phyloP scores from a whole-genome alignment of 2,888 invertebrate genomes.

The Malthinus flaveolus region DNA sequence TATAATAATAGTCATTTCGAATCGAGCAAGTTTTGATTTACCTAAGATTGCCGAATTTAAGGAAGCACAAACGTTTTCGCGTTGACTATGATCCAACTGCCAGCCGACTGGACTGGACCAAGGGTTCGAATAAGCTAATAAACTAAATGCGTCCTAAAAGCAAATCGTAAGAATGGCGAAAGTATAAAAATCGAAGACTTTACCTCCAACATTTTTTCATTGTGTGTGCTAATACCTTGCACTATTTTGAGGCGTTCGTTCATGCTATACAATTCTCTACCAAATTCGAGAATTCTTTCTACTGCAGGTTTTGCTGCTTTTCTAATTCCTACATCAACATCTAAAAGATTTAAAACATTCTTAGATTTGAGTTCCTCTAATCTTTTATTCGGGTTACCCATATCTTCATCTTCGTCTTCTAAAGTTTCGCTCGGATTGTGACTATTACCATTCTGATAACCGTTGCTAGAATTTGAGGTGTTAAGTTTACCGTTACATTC shows the following conservation, averaged over 20 bases:
- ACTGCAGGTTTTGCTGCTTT: conserved; percentile 74
- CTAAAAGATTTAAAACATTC: conserved; percentile 44
- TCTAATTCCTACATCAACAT: conserved; percentile 51
- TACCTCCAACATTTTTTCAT: conserved; percentile 92
- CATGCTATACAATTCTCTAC: conserved; percentile 90
- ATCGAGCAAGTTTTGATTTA: conserved; percentile 51
- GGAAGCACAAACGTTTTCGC: conserved; percentile 93
- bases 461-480: conserved; percentile 53
- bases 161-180: conserved; percentile 28
- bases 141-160: conserved; percentile 91
- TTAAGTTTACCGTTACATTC: conserved; percentile 41
- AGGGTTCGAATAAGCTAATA: conserved; percentile 96
- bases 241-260: conserved; percentile 83
- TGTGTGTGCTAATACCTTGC: conserved; percentile 77
- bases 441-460: conserved; percentile 65
- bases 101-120: conserved; percentile 96
- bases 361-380: no score
- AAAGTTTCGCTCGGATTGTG: conserved; percentile 51
- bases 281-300: conserved; percentile 93
- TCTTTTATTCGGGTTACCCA: conserved; percentile 60
- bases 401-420: conserved; percentile 71
- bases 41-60: conserved; percentile 98
- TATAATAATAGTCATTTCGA: conserved; percentile 1
- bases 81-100: conserved; percentile 91
- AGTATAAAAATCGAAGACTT: conserved; percentile 12